Base-by-base conservation (phyloP, 2,888 invertebrate species). In the Drosophila greeni region DNA sequence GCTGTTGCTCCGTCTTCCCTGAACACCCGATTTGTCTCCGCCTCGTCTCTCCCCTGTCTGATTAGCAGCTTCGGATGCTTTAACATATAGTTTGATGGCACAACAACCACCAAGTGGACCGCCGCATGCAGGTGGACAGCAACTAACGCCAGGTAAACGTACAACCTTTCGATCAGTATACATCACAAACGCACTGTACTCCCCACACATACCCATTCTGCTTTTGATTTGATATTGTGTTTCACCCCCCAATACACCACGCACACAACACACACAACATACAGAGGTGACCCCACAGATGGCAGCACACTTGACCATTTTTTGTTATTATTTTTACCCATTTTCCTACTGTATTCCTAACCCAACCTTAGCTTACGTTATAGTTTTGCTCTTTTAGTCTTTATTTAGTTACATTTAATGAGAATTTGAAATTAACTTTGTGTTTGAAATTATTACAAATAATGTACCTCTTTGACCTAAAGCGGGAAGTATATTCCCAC, bases 71-170 rank as follows among this genome's bases (percentile, higher is more conserved):
- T 82, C 86, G 84, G 88, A 88, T 86, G 86, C 85, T 65, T 85
- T 87, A 83, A 87, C 86, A 74, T 86, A 86, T 82, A 86, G 85
- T 85, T 86, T 88, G 85, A 88, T 88, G 88, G 87, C 88, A 77
- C 87, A 88, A 65, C 88, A 88, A 86, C 77, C 86, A 74, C 80
- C 87, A 66, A 84, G 79, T 74, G 88, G 87, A 82, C 84, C 86
- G 76, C 81, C 85, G 68, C 80, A 81, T 70, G 79, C 84, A 74
- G 85, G 84, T 83, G 86, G 85, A 75, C 82, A 79, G 64, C 86
- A 85, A 78, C 39, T 85, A 70, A 84, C 78, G 70, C 71, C 87
- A 86, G 86, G 87, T 87, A 86, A 85, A 73, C 61, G 57, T 51
- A 36, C 51, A 58, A 24, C 33, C 26, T 33, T 39, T 55, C 56